These are phyloP conservation scores for Chymomyza amoena DNA, from an alignment of 2,888 invertebrate species.

Conservation along the genomic window DNA sequence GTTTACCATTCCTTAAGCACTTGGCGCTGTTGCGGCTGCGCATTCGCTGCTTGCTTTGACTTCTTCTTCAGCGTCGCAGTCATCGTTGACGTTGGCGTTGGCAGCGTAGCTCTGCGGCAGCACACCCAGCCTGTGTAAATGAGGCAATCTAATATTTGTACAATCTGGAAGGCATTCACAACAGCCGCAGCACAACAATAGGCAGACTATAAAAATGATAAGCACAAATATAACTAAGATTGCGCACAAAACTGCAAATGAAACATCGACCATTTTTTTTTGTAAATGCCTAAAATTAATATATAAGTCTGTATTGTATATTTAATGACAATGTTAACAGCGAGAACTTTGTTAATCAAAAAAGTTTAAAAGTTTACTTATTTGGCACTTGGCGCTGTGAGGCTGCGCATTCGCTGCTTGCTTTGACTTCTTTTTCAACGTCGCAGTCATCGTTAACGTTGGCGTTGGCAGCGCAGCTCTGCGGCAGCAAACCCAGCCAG, in stretches of 20 bases:
- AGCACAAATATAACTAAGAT: conserved; percentile 12
- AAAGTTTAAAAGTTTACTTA: no score
- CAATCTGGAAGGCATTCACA: background rate
- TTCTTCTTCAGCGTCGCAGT: conserved; percentile 14
- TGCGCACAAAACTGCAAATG: background rate
- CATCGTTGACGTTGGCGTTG: conserved; percentile 10
- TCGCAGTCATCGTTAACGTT: conserved; percentile 10
- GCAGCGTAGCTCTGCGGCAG: conserved; percentile 24
- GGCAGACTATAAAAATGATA: conserved; percentile 1
- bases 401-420: conserved; percentile 1
- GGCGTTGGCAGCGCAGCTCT: conserved; percentile 14
- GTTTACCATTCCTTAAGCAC: conserved; percentile 77
- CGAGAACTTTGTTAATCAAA: no score
- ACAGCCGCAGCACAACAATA: background rate
- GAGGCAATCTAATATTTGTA: background rate
- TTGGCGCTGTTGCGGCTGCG: conserved; percentile 42
- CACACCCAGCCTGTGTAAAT: conserved; percentile 24
- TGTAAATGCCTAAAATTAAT: background rate
- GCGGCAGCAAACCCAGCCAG: conserved; percentile 29
- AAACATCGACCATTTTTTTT: background rate
- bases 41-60: conserved; percentile 9
- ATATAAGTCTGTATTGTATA: no score
- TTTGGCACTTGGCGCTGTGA: conserved; percentile 63
- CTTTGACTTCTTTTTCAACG: conserved; percentile 17
- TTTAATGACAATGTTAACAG: no score